phyloP scores from a whole-genome alignment of 2,797 vertebrate genomes.

The Gouania willdenowi region DNA sequence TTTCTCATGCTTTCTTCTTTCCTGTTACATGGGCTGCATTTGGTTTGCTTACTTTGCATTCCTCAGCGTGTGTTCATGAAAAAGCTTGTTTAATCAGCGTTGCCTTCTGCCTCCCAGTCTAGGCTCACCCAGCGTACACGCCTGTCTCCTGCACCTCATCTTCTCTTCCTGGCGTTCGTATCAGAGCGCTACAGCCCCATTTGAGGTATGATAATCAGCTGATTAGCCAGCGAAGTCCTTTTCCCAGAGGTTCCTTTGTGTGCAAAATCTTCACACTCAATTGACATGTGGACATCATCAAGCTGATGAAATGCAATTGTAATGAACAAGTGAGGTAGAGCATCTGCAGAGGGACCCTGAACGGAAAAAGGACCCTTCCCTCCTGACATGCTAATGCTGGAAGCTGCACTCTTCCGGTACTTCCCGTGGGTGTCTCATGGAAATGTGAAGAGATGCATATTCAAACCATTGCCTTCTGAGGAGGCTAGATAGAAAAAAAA shows the following conservation, averaged over 20 bases:
- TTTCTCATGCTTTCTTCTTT: slow-evolving; percentile 47
- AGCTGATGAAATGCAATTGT: slow-evolving; percentile 99
- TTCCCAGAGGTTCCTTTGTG: slow-evolving; percentile 99
- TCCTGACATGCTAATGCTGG: slow-evolving; percentile 99
- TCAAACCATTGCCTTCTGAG: slow-evolving; percentile 90
- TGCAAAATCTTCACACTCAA: slow-evolving; percentile 99
- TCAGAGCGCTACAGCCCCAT: slow-evolving; percentile 84
- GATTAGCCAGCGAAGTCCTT: slow-evolving; percentile 98
- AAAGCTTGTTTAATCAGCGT: slow-evolving; percentile 64
- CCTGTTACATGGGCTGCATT: slow-evolving; percentile 54
- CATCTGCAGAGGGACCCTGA: slow-evolving; percentile 94
- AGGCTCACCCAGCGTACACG: slow-evolving; percentile 65
- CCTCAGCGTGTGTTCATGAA: slow-evolving; percentile 55
- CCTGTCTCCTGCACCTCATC: slow-evolving; percentile 62
- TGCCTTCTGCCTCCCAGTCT: slow-evolving; percentile 54
- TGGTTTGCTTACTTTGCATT: slow-evolving; percentile 73
- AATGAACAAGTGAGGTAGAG: slow-evolving; percentile 99
- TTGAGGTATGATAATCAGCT: slow-evolving; percentile 99
- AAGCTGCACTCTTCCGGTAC: slow-evolving; percentile 97
- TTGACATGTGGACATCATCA: slow-evolving; percentile 99
- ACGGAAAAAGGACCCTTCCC: slow-evolving; percentile 92
- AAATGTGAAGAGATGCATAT: slow-evolving; percentile 99
- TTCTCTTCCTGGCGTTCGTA: slow-evolving; percentile 76
- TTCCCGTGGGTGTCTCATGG: slow-evolving; percentile 92
- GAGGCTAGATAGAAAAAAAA: slow-evolving; percentile 38